phyloP scores from a whole-genome alignment of 2,888 invertebrate genomes.

The Neelides folsomi region DNA sequence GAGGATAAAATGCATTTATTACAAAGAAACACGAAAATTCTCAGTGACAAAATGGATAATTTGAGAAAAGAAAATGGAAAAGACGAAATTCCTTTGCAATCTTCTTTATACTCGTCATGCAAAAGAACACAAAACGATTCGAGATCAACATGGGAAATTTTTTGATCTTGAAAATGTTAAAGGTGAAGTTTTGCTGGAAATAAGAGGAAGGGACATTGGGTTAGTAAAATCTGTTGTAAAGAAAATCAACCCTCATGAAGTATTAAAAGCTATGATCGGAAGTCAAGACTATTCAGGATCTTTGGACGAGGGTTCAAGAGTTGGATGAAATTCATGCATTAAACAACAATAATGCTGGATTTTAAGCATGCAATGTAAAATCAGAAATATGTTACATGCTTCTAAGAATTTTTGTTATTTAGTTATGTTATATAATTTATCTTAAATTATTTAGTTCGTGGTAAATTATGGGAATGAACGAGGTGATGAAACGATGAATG shows the following conservation, averaged over 20 bases:
- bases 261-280: conserved; percentile 26
- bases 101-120: conserved; percentile 27
- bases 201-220: conserved; percentile 11
- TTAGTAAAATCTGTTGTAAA: conserved; percentile 11
- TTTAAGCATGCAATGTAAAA: too few relatives aligned
- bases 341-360: too few relatives aligned
- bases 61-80: conserved; percentile 16
- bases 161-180: conserved; percentile 24
- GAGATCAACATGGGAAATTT: conserved; percentile 22
- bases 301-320: neutral
- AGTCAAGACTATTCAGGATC: conserved; percentile 13
- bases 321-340: too few relatives aligned
- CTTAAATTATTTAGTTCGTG: too few relatives aligned
- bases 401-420: too few relatives aligned
- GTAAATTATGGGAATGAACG: too few relatives aligned
- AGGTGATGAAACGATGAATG: too few relatives aligned
- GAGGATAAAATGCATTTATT: neutral
- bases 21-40: neutral
- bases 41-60: conserved; percentile 14
- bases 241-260: conserved; percentile 15
- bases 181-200: conserved; percentile 24
- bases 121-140: conserved; percentile 24
- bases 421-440: too few relatives aligned
- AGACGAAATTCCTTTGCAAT: conserved; percentile 19
- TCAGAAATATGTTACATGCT: too few relatives aligned